These are phyloP conservation scores for Etia nguti DNA, from an alignment of 2,113 vertebrate genomes.

Conservation along the genomic window DNA sequence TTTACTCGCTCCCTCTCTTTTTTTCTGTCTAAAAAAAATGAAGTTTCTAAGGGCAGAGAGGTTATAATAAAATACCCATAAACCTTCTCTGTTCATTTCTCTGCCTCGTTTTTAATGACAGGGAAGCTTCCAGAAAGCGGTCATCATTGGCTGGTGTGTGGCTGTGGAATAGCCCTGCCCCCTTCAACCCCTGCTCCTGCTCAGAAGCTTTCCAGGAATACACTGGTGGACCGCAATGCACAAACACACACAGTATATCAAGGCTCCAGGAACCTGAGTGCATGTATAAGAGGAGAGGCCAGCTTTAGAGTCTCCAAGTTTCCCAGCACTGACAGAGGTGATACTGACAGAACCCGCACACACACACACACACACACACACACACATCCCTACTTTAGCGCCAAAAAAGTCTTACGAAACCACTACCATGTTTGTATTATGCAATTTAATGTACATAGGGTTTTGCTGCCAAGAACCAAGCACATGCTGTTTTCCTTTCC, in stretches of 20 bases:
- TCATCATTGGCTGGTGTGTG: background rate
- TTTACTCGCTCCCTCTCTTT: background rate
- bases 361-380: background rate
- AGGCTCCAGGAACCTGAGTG: background rate
- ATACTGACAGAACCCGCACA: conserved; percentile 19
- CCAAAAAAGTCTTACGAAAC: conserved; percentile 15
- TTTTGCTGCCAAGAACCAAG: conserved; percentile 2
- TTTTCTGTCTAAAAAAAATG: background rate
- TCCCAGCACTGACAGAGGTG: conserved; percentile 6
- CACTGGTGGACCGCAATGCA: conserved; percentile 19
- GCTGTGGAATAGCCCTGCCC: conserved; percentile 1
- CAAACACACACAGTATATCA: background rate
- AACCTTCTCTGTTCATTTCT: background rate
- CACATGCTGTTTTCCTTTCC: background rate
- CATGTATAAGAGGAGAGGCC: conserved; percentile 1
- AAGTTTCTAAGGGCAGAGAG: background rate
- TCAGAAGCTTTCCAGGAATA: conserved; percentile 62
- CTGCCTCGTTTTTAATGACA: background rate
- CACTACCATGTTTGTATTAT: background rate
- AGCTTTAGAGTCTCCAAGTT: conserved; percentile 11
- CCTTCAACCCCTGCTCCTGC: background rate
- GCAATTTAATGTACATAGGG: conserved; percentile 9
- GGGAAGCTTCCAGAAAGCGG: conserved; percentile 22
- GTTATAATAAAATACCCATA: background rate
- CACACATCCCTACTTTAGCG: rapidly evolving